Base-by-base conservation (phyloP, 2,113 vertebrate genomes). In the Mus spicilegus region DNA sequence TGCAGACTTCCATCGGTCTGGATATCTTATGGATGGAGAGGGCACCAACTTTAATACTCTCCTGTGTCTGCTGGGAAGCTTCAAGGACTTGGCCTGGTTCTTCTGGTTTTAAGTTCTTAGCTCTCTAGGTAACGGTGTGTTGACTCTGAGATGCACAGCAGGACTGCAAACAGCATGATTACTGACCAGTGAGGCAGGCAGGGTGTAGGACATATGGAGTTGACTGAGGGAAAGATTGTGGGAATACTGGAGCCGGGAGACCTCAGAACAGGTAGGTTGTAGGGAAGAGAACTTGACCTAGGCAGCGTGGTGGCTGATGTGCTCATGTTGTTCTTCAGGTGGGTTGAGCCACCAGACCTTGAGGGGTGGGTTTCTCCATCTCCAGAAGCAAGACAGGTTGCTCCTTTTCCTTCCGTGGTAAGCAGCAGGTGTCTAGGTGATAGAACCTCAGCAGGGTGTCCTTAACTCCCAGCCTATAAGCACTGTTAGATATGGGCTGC, bases 401-500 rank as follows among this genome's bases (percentile, higher is more conserved):
- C 42, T 70, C 11, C n/a, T 77, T 80, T 70, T 42, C 42, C 19
- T 1, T 0, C 61, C 20, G 0, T 19, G 13, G 39, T 24, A 39
- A 36, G n/a, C 36, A 20, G 72, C 16, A 42, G 77, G 8, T 76
- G 24, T 42, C 28, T 0, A 4, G 80, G 73, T 61, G 7, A 49
- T 3, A 14, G 73, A 65, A 39, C 56, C 16, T 28, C 30, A 12
- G 28, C 16, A 46, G 39, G 42, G 10, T 49, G 84, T 19, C 30
- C 39, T 22, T 24, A 13, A 22, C 8, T 5, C 49, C 28, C 1
- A 2, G 61, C 5, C 58, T 54, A 16, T 1, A 1, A 65, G 7
- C 5, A 0, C 51, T 16, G 1, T 19, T 1, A 0, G 9, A 5
- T 1, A 13, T 11, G 36, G 17, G 13, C 54, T 22, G 39, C 1